Percentiles rank a stretch among this genome's conserved stretches.
These are phyloP conservation scores for Microctenopoma lineatum DNA, from an alignment of 2,797 vertebrate genomes.

Conservation along the genomic window DNA sequence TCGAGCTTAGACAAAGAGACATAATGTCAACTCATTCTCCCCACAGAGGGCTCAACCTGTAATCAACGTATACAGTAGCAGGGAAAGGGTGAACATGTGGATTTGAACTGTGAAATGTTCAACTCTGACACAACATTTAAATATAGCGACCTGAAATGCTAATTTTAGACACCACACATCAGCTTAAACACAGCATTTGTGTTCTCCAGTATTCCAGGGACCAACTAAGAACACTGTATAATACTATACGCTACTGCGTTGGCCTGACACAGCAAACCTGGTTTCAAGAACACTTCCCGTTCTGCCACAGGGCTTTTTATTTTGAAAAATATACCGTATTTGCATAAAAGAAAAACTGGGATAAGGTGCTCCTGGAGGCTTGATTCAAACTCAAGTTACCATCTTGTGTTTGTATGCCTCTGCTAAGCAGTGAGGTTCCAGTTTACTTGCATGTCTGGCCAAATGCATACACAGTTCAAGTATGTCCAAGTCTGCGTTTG, in stretches of 20 bases:
- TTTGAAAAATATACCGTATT: too few relatives aligned
- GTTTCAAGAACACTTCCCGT: neutral
- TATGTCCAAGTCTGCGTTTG: too few relatives aligned
- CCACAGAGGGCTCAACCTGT: conserved; percentile 52
- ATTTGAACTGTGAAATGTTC: conserved; percentile 4
- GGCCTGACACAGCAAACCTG: neutral
- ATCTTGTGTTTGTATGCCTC: too few relatives aligned
- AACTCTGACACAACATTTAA: conserved; percentile 2
- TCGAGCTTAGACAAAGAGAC: conserved; percentile 67
- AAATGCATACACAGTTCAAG: too few relatives aligned
- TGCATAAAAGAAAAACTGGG: too few relatives aligned
- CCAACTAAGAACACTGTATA: neutral
- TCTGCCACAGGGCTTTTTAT: too few relatives aligned
- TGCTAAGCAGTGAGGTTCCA: too few relatives aligned
- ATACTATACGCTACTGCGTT: neutral
- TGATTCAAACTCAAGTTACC: too few relatives aligned
- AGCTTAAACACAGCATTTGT: neutral
- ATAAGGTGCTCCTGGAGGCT: too few relatives aligned
- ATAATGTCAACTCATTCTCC: conserved; percentile 45
- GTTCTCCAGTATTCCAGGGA: neutral
- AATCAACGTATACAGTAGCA: conserved; percentile 42
- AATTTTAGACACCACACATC: neutral
- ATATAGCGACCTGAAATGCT: conserved; percentile 8
- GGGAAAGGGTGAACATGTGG: conserved; percentile 6
- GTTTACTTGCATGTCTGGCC: too few relatives aligned